Percentiles rank a stretch among this genome's conserved stretches.
Conservation (phyloP, 2,797 vertebrate species). For the Malacoctenus gilli region DNA sequence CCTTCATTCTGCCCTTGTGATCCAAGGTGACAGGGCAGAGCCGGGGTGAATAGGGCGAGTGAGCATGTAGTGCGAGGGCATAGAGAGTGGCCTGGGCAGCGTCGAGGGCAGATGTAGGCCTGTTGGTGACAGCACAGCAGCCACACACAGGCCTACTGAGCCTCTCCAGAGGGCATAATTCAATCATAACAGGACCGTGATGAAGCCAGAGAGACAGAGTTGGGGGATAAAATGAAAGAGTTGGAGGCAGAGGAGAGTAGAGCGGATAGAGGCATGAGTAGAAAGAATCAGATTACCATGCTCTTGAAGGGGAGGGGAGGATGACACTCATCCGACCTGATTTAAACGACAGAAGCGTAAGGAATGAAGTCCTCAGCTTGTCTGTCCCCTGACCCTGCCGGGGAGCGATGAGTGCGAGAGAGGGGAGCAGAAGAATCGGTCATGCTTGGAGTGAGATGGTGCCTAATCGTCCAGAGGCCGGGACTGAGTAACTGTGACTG, state of each 20-base stretch:
- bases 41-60: conserved; percentile 41
- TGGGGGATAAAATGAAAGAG: conserved; percentile 45
- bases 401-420: conserved; percentile 49
- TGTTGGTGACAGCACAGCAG: conserved; percentile 60
- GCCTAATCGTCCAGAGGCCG: conserved; percentile 69
- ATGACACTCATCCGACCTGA: conserved; percentile 81
- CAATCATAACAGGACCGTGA: conserved; percentile 71
- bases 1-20: conserved; percentile 51
- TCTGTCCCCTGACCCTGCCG: conserved; percentile 70
- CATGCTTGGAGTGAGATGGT: conserved; percentile 77
- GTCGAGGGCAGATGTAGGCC: conserved; percentile 36
- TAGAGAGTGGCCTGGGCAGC: conserved; percentile 29
- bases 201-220: conserved; percentile 60
- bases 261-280: conserved; percentile 61
- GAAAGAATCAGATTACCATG: conserved; percentile 77
- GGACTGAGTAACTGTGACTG: conserved; percentile 73
- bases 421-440: conserved; percentile 67
- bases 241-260: conserved; percentile 44
- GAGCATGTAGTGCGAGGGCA: conserved; percentile 43
- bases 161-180: conserved; percentile 73
- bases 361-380: conserved; percentile 73
- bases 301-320: conserved; percentile 64
- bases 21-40: conserved; percentile 72
- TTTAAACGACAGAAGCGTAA: conserved; percentile 82
- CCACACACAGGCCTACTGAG: conserved; percentile 48